Conservation (phyloP, 2,113 vertebrate genomes). For the Notarius quadriscutis region DNA sequence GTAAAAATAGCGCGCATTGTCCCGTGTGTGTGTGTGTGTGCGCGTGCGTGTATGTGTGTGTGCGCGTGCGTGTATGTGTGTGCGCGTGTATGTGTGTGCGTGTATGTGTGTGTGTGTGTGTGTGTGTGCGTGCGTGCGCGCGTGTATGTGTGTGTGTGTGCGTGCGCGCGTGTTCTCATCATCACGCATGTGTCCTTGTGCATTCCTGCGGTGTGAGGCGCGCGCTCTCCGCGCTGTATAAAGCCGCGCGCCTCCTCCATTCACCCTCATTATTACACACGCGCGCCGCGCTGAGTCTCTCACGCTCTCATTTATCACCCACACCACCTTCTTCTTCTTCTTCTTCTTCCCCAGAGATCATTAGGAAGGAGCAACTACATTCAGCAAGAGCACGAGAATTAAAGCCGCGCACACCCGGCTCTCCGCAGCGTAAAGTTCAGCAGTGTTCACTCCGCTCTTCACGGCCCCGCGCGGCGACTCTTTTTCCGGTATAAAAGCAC, state of each 20-base stretch:
- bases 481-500: conserved; percentile 8
- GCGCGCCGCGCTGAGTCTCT: conserved; percentile 13
- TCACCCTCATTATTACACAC: conserved; percentile 6
- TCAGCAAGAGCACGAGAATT: conserved; percentile 66
- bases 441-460: conserved; percentile 41
- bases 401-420: conserved; percentile 49
- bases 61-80: too few species aligned
- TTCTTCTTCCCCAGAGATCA: conserved; percentile 43
- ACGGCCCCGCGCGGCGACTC: background rate
- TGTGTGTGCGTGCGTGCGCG: conserved; percentile 9
- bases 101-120: conserved; percentile 2
- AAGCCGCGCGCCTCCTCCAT: conserved; percentile 1
- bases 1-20: too few species aligned
- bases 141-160: conserved; percentile 1
- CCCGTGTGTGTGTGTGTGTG: too few species aligned
- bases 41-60: too few species aligned
- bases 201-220: conserved; percentile 30
- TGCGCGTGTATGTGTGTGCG: background rate
- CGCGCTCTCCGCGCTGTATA: conserved; percentile 6
- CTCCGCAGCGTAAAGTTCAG: conserved; percentile 57
- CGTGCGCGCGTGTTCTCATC: background rate
- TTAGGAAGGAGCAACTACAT: conserved; percentile 57
- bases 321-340: background rate
- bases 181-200: conserved; percentile 23
- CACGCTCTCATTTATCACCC: conserved; percentile 23